Percentiles rank a stretch among this genome's conserved stretches.
Evolutionary conservation across 2,113 vertebrate species (phyloP).

Genomic region (Octodon degus): DNA sequence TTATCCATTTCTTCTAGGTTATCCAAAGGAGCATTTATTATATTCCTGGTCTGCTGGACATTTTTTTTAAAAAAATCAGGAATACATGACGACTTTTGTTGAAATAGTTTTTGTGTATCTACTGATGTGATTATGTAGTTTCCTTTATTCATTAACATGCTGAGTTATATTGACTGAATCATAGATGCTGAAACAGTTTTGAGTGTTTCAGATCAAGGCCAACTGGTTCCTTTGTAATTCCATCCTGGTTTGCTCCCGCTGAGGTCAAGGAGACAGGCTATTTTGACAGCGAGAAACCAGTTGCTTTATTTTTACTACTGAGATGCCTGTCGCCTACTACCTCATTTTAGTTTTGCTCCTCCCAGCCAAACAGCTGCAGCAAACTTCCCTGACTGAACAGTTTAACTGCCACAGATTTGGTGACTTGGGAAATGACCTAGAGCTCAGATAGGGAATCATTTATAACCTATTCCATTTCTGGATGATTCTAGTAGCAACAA

Average conservation of each 20-base stretch:
- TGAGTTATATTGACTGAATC: not conserved
- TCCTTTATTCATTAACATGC: slow-evolving; percentile 24
- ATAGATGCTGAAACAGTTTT: not conserved
- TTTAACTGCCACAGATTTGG: not conserved
- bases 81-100: not conserved
- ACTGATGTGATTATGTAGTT: not conserved
- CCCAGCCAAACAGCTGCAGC: not conserved
- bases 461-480: not conserved
- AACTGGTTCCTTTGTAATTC: not conserved
- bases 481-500: not conserved
- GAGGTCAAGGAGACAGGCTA: not conserved
- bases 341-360: not conserved
- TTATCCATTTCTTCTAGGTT: not conserved
- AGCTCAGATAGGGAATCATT: not conserved
- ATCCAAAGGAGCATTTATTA: not conserved
- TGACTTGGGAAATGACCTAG: not conserved
- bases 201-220: not conserved
- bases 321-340: not conserved
- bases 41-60: not conserved
- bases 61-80: not conserved
- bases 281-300: not conserved
- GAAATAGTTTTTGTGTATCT: not conserved
- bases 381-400: not conserved
- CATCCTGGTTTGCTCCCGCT: not conserved
- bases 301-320: not conserved